A percentile compares a stretch with the other conserved stretches of the same genome.
Evolutionary conservation across 2,888 invertebrate genomes (phyloP).

Genomic region (Auanema freiburgensis): DNA sequence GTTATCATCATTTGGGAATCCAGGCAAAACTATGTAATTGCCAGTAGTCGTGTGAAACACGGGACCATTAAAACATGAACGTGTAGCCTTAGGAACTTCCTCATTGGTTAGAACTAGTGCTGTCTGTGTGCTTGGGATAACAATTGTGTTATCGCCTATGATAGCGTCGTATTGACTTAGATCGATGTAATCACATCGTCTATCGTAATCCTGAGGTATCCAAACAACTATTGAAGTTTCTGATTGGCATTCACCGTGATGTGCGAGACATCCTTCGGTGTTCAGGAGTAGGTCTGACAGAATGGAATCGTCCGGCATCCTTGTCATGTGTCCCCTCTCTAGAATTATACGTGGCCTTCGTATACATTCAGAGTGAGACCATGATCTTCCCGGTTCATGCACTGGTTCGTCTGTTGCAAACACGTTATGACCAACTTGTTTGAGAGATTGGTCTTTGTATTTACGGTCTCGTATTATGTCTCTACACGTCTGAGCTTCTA

Average conservation of each 20-base stretch:
- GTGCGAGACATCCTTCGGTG: neutral
- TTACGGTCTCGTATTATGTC: neutral
- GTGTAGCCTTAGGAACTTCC: no score
- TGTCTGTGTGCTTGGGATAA: neutral
- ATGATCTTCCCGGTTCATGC: neutral
- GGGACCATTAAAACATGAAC: no score
- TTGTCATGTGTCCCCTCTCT: slow-evolving; percentile 3
- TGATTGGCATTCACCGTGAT: neutral
- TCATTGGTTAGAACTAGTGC: neutral
- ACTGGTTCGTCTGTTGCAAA: slow-evolving; percentile 1
- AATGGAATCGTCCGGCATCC: slow-evolving; percentile 1
- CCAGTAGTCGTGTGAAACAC: no score
- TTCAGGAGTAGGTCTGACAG: neutral
- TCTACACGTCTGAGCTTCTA: slow-evolving; percentile 1
- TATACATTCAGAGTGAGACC: neutral
- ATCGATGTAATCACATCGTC: neutral
- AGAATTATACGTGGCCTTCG: neutral
- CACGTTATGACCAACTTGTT: neutral
- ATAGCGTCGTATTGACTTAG: neutral
- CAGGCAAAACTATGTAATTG: no score
- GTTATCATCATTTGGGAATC: no score
- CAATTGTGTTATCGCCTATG: neutral
- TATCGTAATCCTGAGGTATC: neutral
- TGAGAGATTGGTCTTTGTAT: neutral
- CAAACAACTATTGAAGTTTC: neutral